Conservation (phyloP, 2,113 vertebrate species). For the Sminthopsis crassicaudata region DNA sequence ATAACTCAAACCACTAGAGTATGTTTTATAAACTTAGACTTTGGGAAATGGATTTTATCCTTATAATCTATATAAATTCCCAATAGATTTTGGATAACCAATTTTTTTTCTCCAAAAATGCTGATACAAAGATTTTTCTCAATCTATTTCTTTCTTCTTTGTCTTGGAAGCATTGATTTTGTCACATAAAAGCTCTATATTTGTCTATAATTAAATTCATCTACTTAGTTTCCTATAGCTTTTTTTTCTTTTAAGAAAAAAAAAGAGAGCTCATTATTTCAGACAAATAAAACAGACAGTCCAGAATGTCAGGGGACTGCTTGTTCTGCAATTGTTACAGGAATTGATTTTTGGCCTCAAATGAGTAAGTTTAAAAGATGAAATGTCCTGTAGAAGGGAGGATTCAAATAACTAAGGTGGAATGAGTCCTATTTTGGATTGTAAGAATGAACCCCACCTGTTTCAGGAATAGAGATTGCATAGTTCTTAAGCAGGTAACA, state of each 20-base stretch:
- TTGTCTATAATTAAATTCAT: not conserved
- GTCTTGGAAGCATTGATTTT: not conserved
- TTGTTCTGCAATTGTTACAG: not conserved
- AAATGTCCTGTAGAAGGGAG: not conserved
- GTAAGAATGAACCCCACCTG: not conserved
- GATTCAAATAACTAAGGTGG: not conserved
- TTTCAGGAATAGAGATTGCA: not conserved
- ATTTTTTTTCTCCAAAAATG: not conserved
- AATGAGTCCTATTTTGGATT: not conserved
- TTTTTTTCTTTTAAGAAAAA: not conserved
- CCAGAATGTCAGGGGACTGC: not conserved
- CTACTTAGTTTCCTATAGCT: not conserved
- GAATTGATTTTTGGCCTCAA: not conserved
- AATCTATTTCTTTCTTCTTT: not conserved
- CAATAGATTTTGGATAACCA: not conserved
- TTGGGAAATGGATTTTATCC: not conserved
- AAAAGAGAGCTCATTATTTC: not conserved
- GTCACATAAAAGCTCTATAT: not conserved
- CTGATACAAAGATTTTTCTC: not conserved
- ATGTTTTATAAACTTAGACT: not conserved
- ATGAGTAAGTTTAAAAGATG: not conserved
- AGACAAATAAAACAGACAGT: not conserved
- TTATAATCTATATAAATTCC: not conserved
- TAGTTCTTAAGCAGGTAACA: not conserved
- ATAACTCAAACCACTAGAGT: not conserved